phyloP scores from a whole-genome alignment of 1,140 invertebrate genomes.

The Drosophila equinoxialis region DNA sequence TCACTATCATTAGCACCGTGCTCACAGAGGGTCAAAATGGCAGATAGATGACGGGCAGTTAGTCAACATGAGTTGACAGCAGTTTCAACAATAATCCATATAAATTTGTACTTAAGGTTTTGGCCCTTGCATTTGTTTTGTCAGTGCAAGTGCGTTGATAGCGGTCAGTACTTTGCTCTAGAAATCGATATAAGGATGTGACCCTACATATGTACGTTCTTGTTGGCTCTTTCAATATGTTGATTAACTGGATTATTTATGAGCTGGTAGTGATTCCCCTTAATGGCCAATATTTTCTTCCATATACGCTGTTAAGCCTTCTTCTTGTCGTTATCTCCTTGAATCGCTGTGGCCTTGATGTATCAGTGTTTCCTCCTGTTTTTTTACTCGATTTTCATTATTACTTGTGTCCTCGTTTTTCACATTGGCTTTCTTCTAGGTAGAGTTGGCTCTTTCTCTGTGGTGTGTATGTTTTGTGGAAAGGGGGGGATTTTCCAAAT shows the following conservation, averaged over 20 bases:
- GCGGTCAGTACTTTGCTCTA: background rate
- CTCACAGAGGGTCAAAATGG: background rate
- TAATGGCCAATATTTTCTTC: conserved; percentile 66
- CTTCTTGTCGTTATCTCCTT: background rate
- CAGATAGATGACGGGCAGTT: background rate
- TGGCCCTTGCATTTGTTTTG: too few species aligned
- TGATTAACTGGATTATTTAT: conserved; percentile 81
- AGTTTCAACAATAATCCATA: conserved; percentile 11
- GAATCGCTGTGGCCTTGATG: conserved; percentile 31
- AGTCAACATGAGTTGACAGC: background rate
- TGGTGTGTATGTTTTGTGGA: conserved; percentile 12
- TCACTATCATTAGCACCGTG: conserved; percentile 67
- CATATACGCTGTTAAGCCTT: conserved; percentile 11
- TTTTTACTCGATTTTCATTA: background rate
- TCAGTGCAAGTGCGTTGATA: too few species aligned
- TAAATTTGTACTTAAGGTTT: conserved; percentile 34
- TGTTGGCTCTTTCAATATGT: conserved; percentile 67
- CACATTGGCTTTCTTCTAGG: conserved; percentile 35
- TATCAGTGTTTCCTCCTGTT: conserved; percentile 54
- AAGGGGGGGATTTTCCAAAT: conserved; percentile 28
- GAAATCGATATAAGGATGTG: too few species aligned
- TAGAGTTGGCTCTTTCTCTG: conserved; percentile 28
- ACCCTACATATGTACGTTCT: conserved; percentile 19
- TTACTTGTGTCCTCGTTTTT: background rate
- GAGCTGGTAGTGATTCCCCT: conserved; percentile 69